These are phyloP conservation scores for Podarcis siculus DNA, from an alignment of 2,797 vertebrate species.

Conservation along the genomic window DNA sequence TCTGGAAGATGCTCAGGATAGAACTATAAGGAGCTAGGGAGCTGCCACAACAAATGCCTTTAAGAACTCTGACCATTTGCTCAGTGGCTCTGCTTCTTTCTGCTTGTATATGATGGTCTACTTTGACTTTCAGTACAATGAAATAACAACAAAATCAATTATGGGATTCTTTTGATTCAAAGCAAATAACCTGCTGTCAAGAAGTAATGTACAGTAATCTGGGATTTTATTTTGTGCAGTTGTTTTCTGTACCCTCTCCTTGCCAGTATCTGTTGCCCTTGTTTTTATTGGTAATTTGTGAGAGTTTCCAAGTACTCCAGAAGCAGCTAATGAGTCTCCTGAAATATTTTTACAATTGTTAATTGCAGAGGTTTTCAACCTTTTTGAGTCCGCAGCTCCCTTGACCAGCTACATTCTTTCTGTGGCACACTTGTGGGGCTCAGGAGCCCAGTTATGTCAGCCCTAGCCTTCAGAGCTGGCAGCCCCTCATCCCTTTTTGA, in stretches of 20 bases:
- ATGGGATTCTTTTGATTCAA: background rate
- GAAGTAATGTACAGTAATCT: background rate
- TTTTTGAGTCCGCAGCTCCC: too few relatives aligned
- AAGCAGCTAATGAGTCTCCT: background rate
- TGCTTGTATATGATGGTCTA: background rate
- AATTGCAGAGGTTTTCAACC: too few relatives aligned
- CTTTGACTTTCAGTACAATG: background rate
- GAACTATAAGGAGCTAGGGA: background rate
- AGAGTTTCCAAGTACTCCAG: background rate
- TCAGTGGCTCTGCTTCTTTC: too few relatives aligned
- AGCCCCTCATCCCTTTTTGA: too few relatives aligned
- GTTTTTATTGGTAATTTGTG: too few relatives aligned
- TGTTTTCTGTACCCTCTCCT: too few relatives aligned
- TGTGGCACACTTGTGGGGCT: too few relatives aligned
- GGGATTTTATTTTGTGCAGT: too few relatives aligned
- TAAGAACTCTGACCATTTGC: background rate
- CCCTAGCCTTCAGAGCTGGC: too few relatives aligned
- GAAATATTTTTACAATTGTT: background rate
- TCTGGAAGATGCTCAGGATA: background rate
- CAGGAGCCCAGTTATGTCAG: too few relatives aligned
- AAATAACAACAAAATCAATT: background rate
- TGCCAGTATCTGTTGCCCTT: too few relatives aligned
- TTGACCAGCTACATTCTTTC: too few relatives aligned
- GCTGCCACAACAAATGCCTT: background rate
- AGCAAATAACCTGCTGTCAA: background rate